Evolutionary conservation across 2,113 vertebrate genomes (phyloP).

Genomic region (Passer montanus): DNA sequence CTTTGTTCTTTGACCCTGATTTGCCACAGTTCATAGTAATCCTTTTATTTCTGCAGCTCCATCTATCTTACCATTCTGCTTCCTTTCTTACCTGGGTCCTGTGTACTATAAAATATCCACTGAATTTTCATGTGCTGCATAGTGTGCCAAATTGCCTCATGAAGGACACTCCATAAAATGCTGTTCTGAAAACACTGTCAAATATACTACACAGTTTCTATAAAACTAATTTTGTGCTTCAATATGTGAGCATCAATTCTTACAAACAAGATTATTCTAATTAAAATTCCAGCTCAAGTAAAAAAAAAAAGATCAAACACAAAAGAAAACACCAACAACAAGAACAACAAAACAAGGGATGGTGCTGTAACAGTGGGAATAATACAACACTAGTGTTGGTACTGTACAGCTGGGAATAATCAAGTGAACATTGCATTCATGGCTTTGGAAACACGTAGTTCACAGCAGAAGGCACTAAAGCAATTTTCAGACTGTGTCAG

Average conservation of each 20-base stretch:
- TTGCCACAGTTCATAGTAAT: background rate
- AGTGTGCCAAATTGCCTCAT: background rate
- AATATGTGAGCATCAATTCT: background rate
- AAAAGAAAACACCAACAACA: background rate
- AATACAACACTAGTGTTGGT: background rate
- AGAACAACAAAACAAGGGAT: background rate
- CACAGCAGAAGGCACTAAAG: background rate
- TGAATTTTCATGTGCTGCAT: background rate
- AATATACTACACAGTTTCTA: background rate
- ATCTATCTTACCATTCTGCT: background rate
- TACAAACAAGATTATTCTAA: background rate
- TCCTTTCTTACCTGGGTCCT: background rate
- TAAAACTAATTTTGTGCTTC: background rate
- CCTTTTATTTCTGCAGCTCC: background rate
- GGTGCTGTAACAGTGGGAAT: background rate
- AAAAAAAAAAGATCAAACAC: rapidly evolving
- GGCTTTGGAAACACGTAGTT: background rate
- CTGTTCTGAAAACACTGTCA: background rate
- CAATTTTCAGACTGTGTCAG: background rate
- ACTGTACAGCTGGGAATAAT: background rate
- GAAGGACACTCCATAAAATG: background rate
- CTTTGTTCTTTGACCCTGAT: background rate
- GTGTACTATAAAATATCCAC: background rate
- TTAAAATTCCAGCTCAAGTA: background rate
- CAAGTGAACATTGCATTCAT: background rate